A percentile compares a stretch with the other conserved stretches of the same genome.
phyloP scores from a whole-genome alignment of 1,140 invertebrate genomes.

The Melitaea cinxia region DNA sequence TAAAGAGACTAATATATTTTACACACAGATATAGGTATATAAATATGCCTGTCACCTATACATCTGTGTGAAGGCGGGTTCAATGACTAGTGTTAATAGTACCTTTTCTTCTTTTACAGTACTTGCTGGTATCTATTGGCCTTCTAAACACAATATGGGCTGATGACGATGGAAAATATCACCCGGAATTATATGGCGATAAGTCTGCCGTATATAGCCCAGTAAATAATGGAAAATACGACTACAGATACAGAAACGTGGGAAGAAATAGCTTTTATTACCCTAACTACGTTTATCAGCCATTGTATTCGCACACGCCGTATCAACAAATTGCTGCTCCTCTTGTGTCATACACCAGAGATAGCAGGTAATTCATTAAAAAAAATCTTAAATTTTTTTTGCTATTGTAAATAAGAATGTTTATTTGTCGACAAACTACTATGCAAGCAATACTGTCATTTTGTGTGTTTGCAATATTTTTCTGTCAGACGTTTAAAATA shows the following conservation, averaged over 20 bases:
- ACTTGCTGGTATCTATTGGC: conserved; percentile 45
- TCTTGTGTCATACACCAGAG: conserved; percentile 20
- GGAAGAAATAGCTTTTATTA: conserved; percentile 41
- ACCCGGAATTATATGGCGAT: conserved; percentile 58
- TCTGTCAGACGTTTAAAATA: too few relatives aligned
- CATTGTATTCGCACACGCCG: conserved; percentile 38
- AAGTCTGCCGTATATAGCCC: conserved; percentile 43
- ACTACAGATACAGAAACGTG: conserved; percentile 39
- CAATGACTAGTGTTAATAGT: too few relatives aligned
- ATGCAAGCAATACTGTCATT: too few relatives aligned
- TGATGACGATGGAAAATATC: conserved; percentile 70
- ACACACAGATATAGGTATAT: too few relatives aligned
- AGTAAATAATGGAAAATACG: conserved; percentile 46
- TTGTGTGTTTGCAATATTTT: too few relatives aligned
- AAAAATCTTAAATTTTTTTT: too few relatives aligned
- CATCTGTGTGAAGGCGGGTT: too few relatives aligned
- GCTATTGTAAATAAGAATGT: too few relatives aligned
- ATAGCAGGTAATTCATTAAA: conserved; percentile 40
- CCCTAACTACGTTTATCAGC: conserved; percentile 41
- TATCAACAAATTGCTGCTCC: conserved; percentile 48
- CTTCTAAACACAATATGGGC: conserved; percentile 45
- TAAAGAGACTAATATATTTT: too few relatives aligned
- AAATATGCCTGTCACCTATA: too few relatives aligned
- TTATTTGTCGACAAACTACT: too few relatives aligned
- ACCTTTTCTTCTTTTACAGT: conserved; percentile 42